These are phyloP conservation scores for Thunnus thynnus DNA, from an alignment of 2,113 vertebrate genomes.

Conservation along the genomic window DNA sequence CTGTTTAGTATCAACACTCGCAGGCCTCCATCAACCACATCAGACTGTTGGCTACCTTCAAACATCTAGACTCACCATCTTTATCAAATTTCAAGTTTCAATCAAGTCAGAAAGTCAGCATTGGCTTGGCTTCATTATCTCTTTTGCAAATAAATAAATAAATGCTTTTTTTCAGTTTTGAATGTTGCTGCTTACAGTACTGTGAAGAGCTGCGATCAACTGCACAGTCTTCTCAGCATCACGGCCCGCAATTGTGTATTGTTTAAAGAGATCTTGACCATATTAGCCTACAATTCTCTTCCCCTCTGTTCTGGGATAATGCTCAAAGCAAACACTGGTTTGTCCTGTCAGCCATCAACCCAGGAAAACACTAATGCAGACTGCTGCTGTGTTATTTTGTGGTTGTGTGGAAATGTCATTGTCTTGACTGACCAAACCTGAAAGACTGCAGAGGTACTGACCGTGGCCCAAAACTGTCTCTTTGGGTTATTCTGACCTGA, in stretches of 20 bases:
- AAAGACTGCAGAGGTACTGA: constrained; percentile 43
- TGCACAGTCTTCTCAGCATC: not conserved
- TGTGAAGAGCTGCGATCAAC: too few relatives aligned
- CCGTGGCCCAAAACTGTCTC: constrained; percentile 57
- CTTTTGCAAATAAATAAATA: not conserved
- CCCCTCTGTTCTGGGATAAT: constrained; percentile 11
- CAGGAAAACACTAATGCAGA: constrained; percentile 32
- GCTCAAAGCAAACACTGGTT: constrained; percentile 36
- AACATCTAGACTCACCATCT: not conserved
- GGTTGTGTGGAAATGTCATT: constrained; percentile 34
- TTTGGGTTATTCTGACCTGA: constrained; percentile 61
- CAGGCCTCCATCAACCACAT: constrained; percentile 27
- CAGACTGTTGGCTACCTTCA: constrained; percentile 11
- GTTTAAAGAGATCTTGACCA: constrained; percentile 26
- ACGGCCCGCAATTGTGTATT: not conserved
- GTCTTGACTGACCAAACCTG: constrained; percentile 40
- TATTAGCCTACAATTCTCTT: not conserved
- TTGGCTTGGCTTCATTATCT: not conserved
- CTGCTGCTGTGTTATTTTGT: constrained; percentile 31
- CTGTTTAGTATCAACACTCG: constrained; percentile 65
- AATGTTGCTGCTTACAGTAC: not conserved
- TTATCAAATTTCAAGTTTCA: constrained; percentile 8
- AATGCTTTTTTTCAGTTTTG: not conserved
- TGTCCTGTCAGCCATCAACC: constrained; percentile 24
- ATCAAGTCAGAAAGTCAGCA: not conserved